Evolutionary conservation across 2,797 vertebrate species (phyloP).

Genomic region (Malurus splendens): DNA sequence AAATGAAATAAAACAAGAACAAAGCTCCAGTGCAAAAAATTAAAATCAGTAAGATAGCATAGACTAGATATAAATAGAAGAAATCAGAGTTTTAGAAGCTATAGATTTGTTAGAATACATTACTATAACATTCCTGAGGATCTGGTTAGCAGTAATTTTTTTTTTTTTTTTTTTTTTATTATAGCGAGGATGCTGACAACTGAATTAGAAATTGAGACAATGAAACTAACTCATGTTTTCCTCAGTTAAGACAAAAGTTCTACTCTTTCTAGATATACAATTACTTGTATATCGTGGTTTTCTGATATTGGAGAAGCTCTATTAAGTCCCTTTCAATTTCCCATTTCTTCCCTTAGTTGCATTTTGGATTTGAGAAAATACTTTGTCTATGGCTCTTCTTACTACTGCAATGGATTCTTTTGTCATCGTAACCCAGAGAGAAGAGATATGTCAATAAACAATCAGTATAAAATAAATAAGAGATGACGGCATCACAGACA

Average conservation of each 20-base stretch:
- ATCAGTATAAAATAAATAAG: background rate
- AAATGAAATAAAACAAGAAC: background rate
- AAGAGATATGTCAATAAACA: background rate
- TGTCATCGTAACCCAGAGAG: background rate
- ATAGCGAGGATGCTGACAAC: background rate
- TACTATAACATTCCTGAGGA: background rate
- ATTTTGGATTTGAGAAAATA: background rate
- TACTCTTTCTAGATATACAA: too few relatives aligned
- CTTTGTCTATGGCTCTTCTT: background rate
- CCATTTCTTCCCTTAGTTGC: background rate
- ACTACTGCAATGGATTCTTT: background rate
- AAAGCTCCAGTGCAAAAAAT: background rate
- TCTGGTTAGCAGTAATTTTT: background rate
- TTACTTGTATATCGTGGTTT: background rate
- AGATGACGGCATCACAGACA: background rate
- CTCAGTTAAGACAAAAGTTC: background rate
- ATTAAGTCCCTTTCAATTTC: background rate
- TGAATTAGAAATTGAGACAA: background rate
- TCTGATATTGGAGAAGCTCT: background rate
- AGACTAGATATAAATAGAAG: background rate
- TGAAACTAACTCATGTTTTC: background rate
- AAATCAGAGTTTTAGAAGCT: background rate
- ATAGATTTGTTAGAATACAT: background rate
- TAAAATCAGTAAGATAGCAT: background rate
- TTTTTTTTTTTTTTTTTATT: background rate